A percentile compares a stretch with the other conserved stretches of the same genome.
phyloP scores from a whole-genome alignment of 2,888 invertebrate species.

The Sarcophaga variegata region DNA sequence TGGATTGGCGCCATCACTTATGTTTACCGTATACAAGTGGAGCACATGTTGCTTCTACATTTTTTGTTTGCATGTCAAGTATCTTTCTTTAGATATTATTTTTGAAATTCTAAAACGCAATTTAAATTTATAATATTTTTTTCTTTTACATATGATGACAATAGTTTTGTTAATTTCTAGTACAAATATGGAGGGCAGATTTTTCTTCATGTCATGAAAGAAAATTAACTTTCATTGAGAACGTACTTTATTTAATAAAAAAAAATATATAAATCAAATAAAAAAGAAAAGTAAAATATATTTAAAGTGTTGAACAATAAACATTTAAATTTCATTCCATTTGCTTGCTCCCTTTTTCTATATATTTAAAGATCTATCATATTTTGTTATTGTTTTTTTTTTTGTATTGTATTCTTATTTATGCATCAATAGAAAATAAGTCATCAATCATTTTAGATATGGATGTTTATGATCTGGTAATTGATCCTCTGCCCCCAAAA shows the following conservation, averaged over 20 bases:
- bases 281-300: neutral
- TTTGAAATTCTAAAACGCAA: neutral
- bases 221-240: neutral
- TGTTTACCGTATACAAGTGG: neutral
- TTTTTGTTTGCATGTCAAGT: neutral
- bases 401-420: constrained; percentile 10
- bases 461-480: constrained; percentile 64
- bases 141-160: constrained; percentile 7
- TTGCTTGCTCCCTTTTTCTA: constrained; percentile 22
- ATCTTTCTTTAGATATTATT: neutral
- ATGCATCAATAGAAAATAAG: constrained; percentile 33
- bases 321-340: constrained; percentile 37
- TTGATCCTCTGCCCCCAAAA: constrained; percentile 65
- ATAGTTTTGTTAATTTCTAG: constrained; percentile 26
- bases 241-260: neutral
- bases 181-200: constrained; percentile 42
- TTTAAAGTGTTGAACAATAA: constrained; percentile 42
- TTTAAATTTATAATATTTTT: constrained; percentile 22
- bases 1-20: constrained; percentile 25
- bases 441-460: constrained; percentile 66
- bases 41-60: constrained; percentile 18
- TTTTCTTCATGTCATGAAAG: constrained; percentile 22
- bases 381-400: neutral
- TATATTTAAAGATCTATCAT: neutral
- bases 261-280: no score